These are phyloP conservation scores for Phthorimaea operculella DNA, from an alignment of 1,140 invertebrate species.

Conservation along the genomic window DNA sequence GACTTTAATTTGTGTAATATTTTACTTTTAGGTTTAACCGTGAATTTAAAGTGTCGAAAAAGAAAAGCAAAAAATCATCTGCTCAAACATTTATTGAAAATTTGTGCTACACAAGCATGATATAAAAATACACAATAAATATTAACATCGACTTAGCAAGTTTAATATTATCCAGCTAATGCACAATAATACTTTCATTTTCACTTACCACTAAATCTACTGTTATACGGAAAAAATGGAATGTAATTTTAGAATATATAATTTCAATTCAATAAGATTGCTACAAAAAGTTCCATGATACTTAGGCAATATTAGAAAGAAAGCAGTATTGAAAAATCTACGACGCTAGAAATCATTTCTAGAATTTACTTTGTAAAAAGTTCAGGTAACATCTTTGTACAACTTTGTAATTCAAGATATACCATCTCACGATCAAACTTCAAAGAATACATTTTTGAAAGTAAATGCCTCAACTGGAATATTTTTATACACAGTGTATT, in stretches of 20 bases:
- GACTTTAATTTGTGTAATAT: not conserved
- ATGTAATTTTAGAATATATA: conserved; percentile 27
- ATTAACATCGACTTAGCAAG: conserved; percentile 59
- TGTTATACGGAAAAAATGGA: conserved; percentile 38
- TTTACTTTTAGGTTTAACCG: not conserved
- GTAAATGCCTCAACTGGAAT: conserved; percentile 21
- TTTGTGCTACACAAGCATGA: conserved; percentile 65
- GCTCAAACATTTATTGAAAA: conserved; percentile 65
- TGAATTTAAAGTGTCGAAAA: not conserved
- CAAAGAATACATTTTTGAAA: conserved; percentile 12
- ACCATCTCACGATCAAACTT: conserved; percentile 3
- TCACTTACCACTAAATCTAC: conserved; percentile 40
- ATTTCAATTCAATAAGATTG: not conserved
- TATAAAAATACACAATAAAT: conserved; percentile 67
- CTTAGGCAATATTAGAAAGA: no score
- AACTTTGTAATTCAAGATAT: conserved; percentile 22
- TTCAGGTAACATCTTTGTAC: conserved; percentile 63
- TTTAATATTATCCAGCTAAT: conserved; percentile 50
- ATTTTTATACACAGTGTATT: conserved; percentile 8
- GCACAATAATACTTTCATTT: conserved; percentile 60
- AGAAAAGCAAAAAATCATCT: conserved; percentile 3
- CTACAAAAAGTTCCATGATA: not conserved
- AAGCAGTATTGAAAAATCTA: not conserved
- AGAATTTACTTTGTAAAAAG: conserved; percentile 33
- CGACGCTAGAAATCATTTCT: conserved; percentile 22